Percentiles rank a stretch among this genome's conserved stretches.
These are phyloP conservation scores for Drosophila meridionalis DNA, from an alignment of 2,888 invertebrate genomes.

Conservation along the genomic window DNA sequence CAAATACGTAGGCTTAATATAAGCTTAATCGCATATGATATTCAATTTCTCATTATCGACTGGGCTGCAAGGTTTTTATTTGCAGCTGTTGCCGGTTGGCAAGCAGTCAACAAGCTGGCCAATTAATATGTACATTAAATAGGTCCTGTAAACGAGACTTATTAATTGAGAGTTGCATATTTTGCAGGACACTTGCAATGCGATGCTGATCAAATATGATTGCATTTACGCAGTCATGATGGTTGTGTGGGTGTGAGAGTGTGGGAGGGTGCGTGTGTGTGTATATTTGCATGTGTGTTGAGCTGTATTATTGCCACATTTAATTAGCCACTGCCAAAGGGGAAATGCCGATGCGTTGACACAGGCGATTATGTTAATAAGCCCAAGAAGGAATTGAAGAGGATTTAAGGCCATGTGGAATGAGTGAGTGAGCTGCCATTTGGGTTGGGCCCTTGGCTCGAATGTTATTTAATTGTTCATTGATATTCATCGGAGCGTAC, in stretches of 20 bases:
- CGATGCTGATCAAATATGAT: slow-evolving; percentile 34
- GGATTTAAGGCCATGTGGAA: not conserved
- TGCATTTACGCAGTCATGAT: slow-evolving; percentile 1
- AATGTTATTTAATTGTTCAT: slow-evolving; percentile 71
- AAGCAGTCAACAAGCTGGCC: slow-evolving; percentile 30
- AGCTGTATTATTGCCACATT: slow-evolving; percentile 63
- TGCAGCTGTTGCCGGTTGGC: slow-evolving; percentile 22
- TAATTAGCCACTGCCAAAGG: slow-evolving; percentile 64
- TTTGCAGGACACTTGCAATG: slow-evolving; percentile 36
- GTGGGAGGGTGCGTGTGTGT: not conserved
- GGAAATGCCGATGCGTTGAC: slow-evolving; percentile 60
- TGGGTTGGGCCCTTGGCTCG: slow-evolving; percentile 12
- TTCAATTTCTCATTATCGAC: slow-evolving; percentile 12
- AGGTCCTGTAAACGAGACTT: slow-evolving; percentile 57
- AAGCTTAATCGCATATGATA: slow-evolving; percentile 14
- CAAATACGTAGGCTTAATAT: not conserved
- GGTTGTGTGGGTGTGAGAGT: not conserved
- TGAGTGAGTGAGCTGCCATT: not conserved
- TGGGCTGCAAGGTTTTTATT: not conserved
- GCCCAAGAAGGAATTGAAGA: slow-evolving; percentile 29
- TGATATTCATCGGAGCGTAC: slow-evolving; percentile 60
- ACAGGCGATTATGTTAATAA: slow-evolving; percentile 75
- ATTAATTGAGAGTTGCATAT: slow-evolving; percentile 58
- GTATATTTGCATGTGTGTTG: not conserved
- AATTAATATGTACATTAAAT: slow-evolving; percentile 48